Base-by-base conservation (phyloP, 2,888 invertebrate species). In the Xylocampa areola region DNA sequence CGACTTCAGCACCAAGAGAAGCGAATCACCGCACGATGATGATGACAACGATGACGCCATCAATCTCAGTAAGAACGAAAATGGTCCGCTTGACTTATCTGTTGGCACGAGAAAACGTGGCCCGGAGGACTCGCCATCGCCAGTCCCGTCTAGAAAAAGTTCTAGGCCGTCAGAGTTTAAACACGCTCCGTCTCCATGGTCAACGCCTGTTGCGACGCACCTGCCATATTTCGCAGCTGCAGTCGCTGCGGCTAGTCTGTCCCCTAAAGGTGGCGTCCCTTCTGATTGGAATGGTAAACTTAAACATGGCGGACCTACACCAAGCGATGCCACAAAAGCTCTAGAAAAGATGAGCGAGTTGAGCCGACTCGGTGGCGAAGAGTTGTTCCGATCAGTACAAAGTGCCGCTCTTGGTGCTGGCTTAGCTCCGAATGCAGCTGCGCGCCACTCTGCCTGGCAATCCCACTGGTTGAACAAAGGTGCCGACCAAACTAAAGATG, bases 391-490 rank as follows among this genome's bases (percentile, higher is more conserved):
- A 72, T 95, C 95, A 10, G 95, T 95, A 76, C 94, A 94, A 71
- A 94, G 92, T 51, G 94, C 94, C 11, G 94, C 94, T 21, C 77
- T 94, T 8, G 94, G 94, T 0, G 93, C 94, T 2, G 94, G 94
- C 3, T 73, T 94, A 10, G 92, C 93, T 1, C 94, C 94, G 2
- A 94, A 95, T 27, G 94, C 95, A 1, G 94, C 95, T 1, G 97
- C 97, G 13, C 94, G 97, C 1, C 97, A 97, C 86, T 97, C 97
- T 69, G 98, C 98, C 11, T 98, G 99, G 97, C 99, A 99, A 83
- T 98, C 98, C 1, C 99, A 99, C 86, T 99, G 99, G 99, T 93
- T 99, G 51, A 99, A 97, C 93, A 99, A 98, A 84, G 98, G 98
- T 5, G 98, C 98, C 1, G 98, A 98, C 77, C 98, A 98, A 80